Conservation (phyloP, 2,888 invertebrate species). For the Osmoderma eremita region DNA sequence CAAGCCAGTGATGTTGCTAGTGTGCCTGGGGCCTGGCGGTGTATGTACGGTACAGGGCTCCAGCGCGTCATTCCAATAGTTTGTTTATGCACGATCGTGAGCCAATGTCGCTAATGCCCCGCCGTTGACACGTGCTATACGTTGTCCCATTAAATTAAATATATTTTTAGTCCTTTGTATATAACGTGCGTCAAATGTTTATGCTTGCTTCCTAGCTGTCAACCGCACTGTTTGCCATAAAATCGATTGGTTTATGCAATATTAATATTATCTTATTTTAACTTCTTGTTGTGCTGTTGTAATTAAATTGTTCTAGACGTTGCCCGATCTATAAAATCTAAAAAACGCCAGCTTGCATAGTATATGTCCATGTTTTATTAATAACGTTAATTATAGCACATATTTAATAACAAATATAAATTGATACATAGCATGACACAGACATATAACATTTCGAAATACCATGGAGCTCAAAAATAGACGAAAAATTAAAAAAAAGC, state of each 20-base stretch:
- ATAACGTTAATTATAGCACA: too few relatives aligned
- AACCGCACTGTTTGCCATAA: slow-evolving; percentile 53
- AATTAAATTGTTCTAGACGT: slow-evolving; percentile 29
- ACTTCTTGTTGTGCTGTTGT: slow-evolving; percentile 40
- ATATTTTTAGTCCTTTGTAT: slow-evolving; percentile 54
- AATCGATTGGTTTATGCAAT: slow-evolving; percentile 50
- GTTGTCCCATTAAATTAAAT: slow-evolving; percentile 54
- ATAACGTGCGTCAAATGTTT: slow-evolving; percentile 50
- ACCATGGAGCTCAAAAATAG: too few relatives aligned
- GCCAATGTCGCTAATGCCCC: slow-evolving; percentile 52
- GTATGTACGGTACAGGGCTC: background rate
- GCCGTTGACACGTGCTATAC: slow-evolving; percentile 53
- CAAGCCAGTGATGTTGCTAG: background rate
- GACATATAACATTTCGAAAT: too few relatives aligned
- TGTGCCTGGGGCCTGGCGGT: slow-evolving; percentile 10
- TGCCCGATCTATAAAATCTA: slow-evolving; percentile 14
- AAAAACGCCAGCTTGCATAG: background rate
- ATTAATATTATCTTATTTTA: slow-evolving; percentile 47
- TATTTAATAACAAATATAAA: too few relatives aligned
- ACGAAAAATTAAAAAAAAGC: too few relatives aligned
- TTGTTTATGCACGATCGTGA: slow-evolving; percentile 50
- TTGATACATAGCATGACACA: too few relatives aligned
- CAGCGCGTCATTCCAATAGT: slow-evolving; percentile 46
- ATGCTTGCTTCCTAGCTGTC: slow-evolving; percentile 54
- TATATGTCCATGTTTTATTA: background rate